Percentiles rank a stretch among this genome's conserved stretches.
These are phyloP conservation scores for Aegithalos caudatus DNA, from an alignment of 2,113 vertebrate genomes.

Conservation along the genomic window DNA sequence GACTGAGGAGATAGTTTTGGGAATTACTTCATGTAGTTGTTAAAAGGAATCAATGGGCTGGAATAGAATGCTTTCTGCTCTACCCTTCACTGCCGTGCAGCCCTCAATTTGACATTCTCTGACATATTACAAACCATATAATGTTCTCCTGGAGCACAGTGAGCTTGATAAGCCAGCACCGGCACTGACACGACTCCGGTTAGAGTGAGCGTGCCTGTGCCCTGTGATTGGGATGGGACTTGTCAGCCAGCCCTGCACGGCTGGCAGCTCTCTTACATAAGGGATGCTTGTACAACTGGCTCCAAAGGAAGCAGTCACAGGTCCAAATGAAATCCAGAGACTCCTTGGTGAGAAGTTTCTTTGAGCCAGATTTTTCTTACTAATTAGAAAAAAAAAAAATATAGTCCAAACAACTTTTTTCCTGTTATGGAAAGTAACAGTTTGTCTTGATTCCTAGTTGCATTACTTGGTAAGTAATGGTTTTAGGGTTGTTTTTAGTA, in stretches of 20 bases:
- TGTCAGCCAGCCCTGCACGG: not conserved
- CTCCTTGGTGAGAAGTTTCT: not conserved
- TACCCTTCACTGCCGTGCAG: slow-evolving; percentile 49
- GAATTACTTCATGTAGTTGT: slow-evolving; percentile 48
- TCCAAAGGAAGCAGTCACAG: not conserved
- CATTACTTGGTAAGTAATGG: not conserved
- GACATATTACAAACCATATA: slow-evolving; percentile 54
- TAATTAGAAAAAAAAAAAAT: not conserved
- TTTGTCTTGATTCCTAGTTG: slow-evolving; percentile 2
- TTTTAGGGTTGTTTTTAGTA: slow-evolving; percentile 16
- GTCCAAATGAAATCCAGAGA: not conserved
- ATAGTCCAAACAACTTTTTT: not conserved
- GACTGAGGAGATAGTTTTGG: slow-evolving; percentile 33
- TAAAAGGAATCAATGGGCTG: slow-evolving; percentile 65
- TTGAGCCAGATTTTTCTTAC: not conserved
- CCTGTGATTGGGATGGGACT: slow-evolving; percentile 15
- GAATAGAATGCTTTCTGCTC: slow-evolving; percentile 63
- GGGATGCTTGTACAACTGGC: not conserved
- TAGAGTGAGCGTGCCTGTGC: not conserved
- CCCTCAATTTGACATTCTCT: slow-evolving; percentile 58
- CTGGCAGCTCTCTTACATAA: slow-evolving; percentile 33
- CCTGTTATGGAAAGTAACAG: not conserved
- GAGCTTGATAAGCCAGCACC: slow-evolving; percentile 22
- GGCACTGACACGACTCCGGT: not conserved
- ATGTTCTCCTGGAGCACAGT: slow-evolving; percentile 38